These are phyloP conservation scores for Yoshiicerus persimilis DNA, from an alignment of 1,140 invertebrate species.

Conservation along the genomic window DNA sequence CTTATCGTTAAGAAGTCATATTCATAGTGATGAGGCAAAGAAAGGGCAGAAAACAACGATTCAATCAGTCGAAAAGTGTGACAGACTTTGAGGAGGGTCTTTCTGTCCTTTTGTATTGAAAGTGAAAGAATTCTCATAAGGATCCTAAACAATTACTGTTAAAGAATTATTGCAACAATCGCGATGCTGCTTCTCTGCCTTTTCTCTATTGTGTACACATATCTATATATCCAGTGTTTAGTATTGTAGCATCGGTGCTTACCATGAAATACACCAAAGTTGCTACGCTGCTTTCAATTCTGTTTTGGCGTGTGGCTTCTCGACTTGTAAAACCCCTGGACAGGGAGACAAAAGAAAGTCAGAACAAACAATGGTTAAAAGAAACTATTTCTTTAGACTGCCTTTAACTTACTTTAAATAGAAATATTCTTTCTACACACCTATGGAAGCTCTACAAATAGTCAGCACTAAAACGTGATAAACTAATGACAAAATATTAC, in stretches of 20 bases:
- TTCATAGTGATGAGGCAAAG: neutral
- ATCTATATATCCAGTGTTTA: too few species aligned
- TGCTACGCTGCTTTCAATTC: neutral
- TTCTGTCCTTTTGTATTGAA: neutral
- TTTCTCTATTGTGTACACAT: neutral
- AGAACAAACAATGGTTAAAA: neutral
- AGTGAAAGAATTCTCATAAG: neutral
- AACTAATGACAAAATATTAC: neutral
- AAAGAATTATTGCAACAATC: neutral
- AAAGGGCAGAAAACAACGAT: neutral
- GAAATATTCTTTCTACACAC: neutral
- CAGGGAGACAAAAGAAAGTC: slow-evolving; percentile 18
- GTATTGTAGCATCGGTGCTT: too few species aligned
- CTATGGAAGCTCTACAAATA: neutral
- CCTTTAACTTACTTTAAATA: neutral
- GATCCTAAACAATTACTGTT: neutral
- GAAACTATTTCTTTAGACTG: neutral
- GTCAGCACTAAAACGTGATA: neutral
- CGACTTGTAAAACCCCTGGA: neutral
- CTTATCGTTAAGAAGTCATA: neutral
- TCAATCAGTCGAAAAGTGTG: neutral
- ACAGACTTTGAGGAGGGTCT: slow-evolving; percentile 30
- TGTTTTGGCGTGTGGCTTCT: slow-evolving; percentile 39
- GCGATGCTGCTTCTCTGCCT: neutral
- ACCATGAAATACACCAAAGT: neutral